phyloP scores from a whole-genome alignment of 2,113 vertebrate species.

The Gallinago undulata region DNA sequence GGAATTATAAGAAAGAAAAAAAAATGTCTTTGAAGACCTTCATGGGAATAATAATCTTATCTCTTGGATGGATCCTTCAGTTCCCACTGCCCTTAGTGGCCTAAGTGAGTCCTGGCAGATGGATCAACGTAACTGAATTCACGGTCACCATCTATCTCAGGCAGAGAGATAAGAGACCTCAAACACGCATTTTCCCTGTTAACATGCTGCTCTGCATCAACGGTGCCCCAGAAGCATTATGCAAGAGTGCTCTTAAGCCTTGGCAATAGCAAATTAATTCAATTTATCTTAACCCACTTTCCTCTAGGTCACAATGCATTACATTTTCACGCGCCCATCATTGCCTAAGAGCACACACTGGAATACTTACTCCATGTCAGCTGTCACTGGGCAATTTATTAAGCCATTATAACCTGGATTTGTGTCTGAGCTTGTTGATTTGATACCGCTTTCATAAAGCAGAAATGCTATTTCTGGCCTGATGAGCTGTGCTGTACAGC shows the following conservation, averaged over 20 bases:
- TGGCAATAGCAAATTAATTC: conserved; percentile 4
- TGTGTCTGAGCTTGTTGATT: neutral
- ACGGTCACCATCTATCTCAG: neutral
- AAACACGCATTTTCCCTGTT: neutral
- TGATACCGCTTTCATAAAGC: neutral
- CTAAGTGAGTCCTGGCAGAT: neutral
- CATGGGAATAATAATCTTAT: neutral
- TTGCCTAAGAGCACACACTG: neutral
- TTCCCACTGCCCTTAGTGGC: neutral
- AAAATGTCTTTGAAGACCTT: neutral
- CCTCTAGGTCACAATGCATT: neutral
- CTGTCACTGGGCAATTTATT: neutral
- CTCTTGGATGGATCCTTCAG: neutral
- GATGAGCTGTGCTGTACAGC: neutral
- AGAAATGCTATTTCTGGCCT: neutral
- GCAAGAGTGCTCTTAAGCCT: neutral
- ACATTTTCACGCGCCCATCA: neutral
- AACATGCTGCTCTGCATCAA: neutral
- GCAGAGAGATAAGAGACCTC: neutral
- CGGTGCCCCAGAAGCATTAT: neutral
- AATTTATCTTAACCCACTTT: neutral
- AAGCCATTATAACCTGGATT: neutral
- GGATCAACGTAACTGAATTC: neutral
- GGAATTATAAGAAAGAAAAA: neutral
- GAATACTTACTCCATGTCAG: neutral